phyloP scores from a whole-genome alignment of 2,888 invertebrate genomes.

The Mamestra brassicae region DNA sequence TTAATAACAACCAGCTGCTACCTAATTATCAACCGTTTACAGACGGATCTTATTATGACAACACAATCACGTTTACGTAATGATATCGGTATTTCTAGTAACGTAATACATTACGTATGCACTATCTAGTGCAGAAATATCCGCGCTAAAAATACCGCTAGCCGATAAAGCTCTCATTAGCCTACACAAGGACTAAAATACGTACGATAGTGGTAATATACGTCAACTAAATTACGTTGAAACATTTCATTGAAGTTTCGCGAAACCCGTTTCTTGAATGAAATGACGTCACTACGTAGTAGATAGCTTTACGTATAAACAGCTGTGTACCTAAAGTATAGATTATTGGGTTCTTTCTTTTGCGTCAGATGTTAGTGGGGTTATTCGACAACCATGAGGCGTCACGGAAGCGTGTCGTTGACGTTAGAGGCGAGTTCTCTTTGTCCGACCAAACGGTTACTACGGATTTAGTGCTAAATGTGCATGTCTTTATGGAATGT shows the following conservation, averaged over 20 bases:
- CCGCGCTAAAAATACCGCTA: constrained; percentile 43
- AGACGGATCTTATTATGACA: constrained; percentile 12
- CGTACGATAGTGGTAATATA: constrained; percentile 56
- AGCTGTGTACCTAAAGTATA: constrained; percentile 72
- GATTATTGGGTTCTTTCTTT: constrained; percentile 87
- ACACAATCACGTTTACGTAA: constrained; percentile 35
- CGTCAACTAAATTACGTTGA: constrained; percentile 65
- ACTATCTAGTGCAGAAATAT: constrained; percentile 36
- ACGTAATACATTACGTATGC: constrained; percentile 33
- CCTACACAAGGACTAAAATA: constrained; percentile 57
- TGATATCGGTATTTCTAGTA: constrained; percentile 19
- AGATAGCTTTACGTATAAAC: constrained; percentile 65
- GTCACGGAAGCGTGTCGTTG: constrained; percentile 48
- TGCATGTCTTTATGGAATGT: not conserved
- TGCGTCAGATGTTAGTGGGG: constrained; percentile 80
- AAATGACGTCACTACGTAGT: constrained; percentile 85
- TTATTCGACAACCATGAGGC: constrained; percentile 60
- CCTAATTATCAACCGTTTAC: constrained; percentile 22
- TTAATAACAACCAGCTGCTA: constrained; percentile 17
- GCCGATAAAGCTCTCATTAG: constrained; percentile 50
- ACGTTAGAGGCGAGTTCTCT: not conserved
- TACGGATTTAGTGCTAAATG: constrained; percentile 2
- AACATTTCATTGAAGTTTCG: constrained; percentile 78
- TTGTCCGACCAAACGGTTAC: not conserved
- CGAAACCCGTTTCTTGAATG: constrained; percentile 83